Base-by-base conservation (phyloP, 2,888 invertebrate genomes). In the Metalampra italica region DNA sequence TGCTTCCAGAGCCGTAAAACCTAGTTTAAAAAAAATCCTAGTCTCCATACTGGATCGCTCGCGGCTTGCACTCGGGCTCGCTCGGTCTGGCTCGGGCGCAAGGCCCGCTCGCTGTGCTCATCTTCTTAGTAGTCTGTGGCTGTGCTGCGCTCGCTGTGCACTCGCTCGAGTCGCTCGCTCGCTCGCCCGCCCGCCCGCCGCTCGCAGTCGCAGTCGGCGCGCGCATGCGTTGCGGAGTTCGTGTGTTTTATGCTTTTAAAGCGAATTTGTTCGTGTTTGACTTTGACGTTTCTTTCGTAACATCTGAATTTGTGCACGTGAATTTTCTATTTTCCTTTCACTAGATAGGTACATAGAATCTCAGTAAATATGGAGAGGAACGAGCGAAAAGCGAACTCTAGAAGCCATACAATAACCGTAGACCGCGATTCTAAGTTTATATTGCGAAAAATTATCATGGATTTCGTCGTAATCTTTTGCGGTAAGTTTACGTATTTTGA, bases 371-470 rank as follows among this genome's bases (percentile, higher is more conserved):
- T 89, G 88, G 88, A 89, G 57, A 78, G 82, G 67, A 84, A 77
- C 63, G 82, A 85, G 55, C 75, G 84, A 29, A 84, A 82, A 75
- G 63, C 73, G 8, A 84, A 80, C 61, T 77, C 78, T 52, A 83
- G 85, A 55, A 75, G 65, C 47, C 80, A 82, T 63, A 77, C 82
- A 14, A 74, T 82, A 53, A 81, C 81, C 43, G 89, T 91, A 82
- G 92, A 92, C 68, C 86, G 90, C 66, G 90, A 91, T 61, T 86
- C 91, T 40, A 90, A 82, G 73, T 81, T 85, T 62, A 83, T 92
- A 66, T 73, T 93, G 66, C 90, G 91, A 68, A 94, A 94, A 86
- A 90, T 94, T 61, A 71, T 92, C 58, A 79, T 93, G 73, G 95
- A 95, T 88, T 87, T 94, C 65, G 65, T 90, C 52, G 91, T 94